Evolutionary conservation across 2,113 vertebrate species (phyloP).

Genomic region (Perca fluviatilis): DNA sequence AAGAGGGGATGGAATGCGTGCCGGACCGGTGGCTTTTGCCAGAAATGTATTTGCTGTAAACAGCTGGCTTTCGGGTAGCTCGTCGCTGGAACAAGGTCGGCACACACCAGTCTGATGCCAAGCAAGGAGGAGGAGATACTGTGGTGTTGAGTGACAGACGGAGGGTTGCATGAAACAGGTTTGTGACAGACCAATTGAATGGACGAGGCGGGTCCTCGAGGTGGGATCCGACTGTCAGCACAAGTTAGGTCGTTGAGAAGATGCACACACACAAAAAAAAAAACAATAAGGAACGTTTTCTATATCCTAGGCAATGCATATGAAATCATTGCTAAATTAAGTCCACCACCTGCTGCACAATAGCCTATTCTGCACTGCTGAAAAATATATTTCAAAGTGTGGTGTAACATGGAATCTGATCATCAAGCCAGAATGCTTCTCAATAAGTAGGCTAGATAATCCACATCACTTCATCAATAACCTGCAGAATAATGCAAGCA

Average conservation of each 20-base stretch:
- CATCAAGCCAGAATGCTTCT: not conserved
- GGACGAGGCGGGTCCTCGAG: constrained; percentile 64
- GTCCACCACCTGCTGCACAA: not conserved
- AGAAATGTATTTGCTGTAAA: constrained; percentile 43
- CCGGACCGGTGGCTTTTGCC: constrained; percentile 37
- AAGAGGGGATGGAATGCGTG: not conserved
- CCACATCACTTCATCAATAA: constrained; percentile 2
- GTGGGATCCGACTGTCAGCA: constrained; percentile 48
- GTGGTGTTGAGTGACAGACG: constrained; percentile 72
- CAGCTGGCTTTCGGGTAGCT: constrained; percentile 57
- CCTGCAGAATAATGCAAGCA: constrained; percentile 14
- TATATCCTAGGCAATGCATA: not conserved
- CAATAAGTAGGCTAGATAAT: not conserved
- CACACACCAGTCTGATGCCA: constrained; percentile 53
- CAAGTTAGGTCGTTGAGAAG: constrained; percentile 44
- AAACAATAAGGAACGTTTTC: not conserved
- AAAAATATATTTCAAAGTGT: not conserved
- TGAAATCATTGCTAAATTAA: not conserved
- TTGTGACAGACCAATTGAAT: constrained; percentile 62
- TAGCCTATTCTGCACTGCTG: not conserved
- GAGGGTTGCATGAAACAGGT: constrained; percentile 54
- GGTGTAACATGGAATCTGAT: not conserved
- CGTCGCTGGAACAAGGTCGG: constrained; percentile 71
- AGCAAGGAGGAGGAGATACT: constrained; percentile 47
- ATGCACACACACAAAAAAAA: not conserved